phyloP scores from a whole-genome alignment of 1,140 invertebrate genomes.

The Planococcus citri region DNA sequence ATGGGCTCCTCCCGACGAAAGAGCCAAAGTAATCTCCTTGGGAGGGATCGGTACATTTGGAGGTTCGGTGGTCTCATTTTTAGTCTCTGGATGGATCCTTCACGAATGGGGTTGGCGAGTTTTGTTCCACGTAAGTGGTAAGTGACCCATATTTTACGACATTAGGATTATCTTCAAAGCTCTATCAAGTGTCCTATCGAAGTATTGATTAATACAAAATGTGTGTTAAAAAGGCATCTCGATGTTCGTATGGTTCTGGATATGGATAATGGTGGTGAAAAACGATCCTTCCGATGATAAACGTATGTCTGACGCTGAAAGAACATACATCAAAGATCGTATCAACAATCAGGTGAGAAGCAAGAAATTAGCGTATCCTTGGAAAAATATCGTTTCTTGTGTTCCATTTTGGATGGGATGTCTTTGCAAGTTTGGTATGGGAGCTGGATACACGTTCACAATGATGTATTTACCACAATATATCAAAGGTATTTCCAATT shows the following conservation, averaged over 20 bases:
- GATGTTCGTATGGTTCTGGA: too few species aligned
- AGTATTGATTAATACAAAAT: too few species aligned
- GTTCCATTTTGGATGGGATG: constrained; percentile 64
- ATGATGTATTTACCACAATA: not conserved
- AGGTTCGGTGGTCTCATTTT: constrained; percentile 38
- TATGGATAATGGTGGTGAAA: too few species aligned
- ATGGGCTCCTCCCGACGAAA: constrained; percentile 66
- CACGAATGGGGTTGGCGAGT: not conserved
- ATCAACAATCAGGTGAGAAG: not conserved
- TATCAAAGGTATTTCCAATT: not conserved
- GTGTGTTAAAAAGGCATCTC: too few species aligned
- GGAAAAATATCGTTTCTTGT: constrained; percentile 69
- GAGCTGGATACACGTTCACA: not conserved
- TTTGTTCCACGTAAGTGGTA: not conserved
- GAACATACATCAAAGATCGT: not conserved
- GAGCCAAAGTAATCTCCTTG: constrained; percentile 66
- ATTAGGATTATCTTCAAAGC: too few species aligned
- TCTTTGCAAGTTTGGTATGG: not conserved
- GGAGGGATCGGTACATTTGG: constrained; percentile 45
- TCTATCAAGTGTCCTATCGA: too few species aligned
- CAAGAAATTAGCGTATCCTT: constrained; percentile 39
- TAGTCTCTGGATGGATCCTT: not conserved
- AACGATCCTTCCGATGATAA: not conserved
- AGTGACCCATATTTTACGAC: too few species aligned
- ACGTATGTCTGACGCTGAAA: not conserved